A percentile compares a stretch with the other conserved stretches of the same genome.
Conservation (phyloP, 53 echinoderm and acorn worm genomes). For the Holothuria scabra region DNA sequence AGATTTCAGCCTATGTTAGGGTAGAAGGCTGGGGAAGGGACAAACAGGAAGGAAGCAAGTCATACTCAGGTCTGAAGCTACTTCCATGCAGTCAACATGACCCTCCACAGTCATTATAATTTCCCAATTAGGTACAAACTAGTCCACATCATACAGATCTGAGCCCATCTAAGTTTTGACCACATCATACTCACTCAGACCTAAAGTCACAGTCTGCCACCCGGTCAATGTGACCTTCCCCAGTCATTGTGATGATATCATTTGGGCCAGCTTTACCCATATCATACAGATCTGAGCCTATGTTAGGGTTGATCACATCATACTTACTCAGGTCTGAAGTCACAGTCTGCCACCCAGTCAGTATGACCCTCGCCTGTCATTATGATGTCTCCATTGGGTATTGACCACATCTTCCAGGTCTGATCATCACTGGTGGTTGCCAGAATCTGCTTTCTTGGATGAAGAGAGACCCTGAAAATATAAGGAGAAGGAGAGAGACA, state of each 20-base stretch:
- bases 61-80: too few species aligned
- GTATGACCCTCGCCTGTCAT: conserved; percentile 98
- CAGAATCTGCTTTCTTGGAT: conserved; percentile 91
- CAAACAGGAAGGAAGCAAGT: too few species aligned
- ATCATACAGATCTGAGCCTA: too few species aligned
- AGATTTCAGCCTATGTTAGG: too few species aligned
- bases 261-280: conserved; percentile 59
- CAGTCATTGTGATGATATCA: conserved; percentile 98
- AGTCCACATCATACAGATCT: too few species aligned
- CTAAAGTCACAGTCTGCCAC: conserved; percentile 96
- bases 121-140: too few species aligned
- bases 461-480: conserved; percentile 77
- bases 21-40: too few species aligned
- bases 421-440: conserved; percentile 98
- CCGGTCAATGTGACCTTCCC: conserved; percentile 95
- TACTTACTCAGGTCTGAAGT: conserved; percentile 94
- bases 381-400: conserved; percentile 96
- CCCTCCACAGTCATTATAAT: conserved; percentile 67
- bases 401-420: conserved; percentile 98
- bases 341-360: conserved; percentile 95
- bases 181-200: conserved; percentile 63
- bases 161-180: too few species aligned
- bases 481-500: neutral
- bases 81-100: conserved; percentile 89
- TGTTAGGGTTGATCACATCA: too few species aligned